A percentile compares a stretch with the other conserved stretches of the same genome.
Conservation (phyloP, 1,140 invertebrate species). For the Calephelis nemesis region DNA sequence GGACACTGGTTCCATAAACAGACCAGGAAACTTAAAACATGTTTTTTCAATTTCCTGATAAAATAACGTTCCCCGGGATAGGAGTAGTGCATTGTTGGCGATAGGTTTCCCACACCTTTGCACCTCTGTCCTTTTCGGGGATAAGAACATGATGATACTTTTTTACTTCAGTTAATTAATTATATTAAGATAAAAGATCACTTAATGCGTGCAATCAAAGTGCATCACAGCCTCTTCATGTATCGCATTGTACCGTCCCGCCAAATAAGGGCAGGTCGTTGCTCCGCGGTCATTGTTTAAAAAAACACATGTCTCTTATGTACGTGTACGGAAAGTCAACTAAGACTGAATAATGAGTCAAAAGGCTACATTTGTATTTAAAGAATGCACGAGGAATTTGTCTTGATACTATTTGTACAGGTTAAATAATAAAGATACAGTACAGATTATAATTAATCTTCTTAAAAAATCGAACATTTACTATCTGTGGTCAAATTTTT, state of each 20-base stretch:
- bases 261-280: conserved; percentile 77
- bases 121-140: too few relatives aligned
- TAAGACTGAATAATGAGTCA: conserved; percentile 58
- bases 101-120: too few relatives aligned
- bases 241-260: conserved; percentile 55
- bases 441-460: background rate
- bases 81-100: too few relatives aligned
- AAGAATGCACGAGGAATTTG: conserved; percentile 37
- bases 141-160: background rate
- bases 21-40: too few relatives aligned
- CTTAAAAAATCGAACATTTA: too few relatives aligned
- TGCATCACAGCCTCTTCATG: conserved; percentile 37
- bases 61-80: too few relatives aligned
- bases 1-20: too few relatives aligned
- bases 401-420: conserved; percentile 1
- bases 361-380: conserved; percentile 48
- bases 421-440: background rate
- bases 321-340: conserved; percentile 64
- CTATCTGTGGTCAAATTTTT: too few relatives aligned
- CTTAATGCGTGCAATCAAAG: conserved; percentile 21
- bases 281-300: conserved; percentile 70
- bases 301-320: conserved; percentile 66
- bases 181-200: conserved; percentile 1
- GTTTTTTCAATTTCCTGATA: too few relatives aligned
- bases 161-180: background rate